These are phyloP conservation scores for Amblyraja radiata DNA, from an alignment of 2,797 vertebrate species.

Conservation along the genomic window DNA sequence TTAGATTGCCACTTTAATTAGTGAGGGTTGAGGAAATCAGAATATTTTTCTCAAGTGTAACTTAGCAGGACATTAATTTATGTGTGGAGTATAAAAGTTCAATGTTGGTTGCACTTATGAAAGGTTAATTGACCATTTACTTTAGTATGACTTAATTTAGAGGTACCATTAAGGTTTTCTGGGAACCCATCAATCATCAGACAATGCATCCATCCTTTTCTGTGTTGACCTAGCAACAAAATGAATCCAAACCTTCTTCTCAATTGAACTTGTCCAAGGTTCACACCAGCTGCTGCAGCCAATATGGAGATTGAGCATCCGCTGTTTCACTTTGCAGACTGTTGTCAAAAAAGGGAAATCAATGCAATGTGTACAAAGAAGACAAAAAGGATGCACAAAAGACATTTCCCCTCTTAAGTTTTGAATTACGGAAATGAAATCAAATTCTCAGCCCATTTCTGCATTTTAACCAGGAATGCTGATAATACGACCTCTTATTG, in stretches of 20 bases:
- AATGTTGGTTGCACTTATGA: not conserved
- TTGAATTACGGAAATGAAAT: not conserved
- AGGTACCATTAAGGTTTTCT: not conserved
- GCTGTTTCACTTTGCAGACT: not conserved
- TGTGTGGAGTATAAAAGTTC: not conserved
- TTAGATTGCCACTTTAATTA: not conserved
- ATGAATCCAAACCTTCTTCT: constrained; percentile 8
- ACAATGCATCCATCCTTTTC: constrained; percentile 1
- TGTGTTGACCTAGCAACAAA: not conserved
- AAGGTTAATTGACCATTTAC: constrained; percentile 18
- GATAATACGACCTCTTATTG: too few species aligned
- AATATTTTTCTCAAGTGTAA: not conserved
- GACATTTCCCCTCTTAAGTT: not conserved
- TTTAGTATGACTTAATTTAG: constrained; percentile 7
- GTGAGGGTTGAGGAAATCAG: not conserved
- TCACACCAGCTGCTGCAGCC: constrained; percentile 9
- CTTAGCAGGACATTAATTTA: not conserved
- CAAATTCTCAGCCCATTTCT: not conserved
- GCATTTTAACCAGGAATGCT: not conserved
- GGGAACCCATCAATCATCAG: not conserved
- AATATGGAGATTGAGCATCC: not conserved
- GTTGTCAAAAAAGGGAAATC: not conserved
- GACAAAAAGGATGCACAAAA: not conserved
- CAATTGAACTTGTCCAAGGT: not conserved
- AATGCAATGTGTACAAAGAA: not conserved